Conservation (phyloP, 2,113 vertebrate genomes). For the Fukomys damarensis region DNA sequence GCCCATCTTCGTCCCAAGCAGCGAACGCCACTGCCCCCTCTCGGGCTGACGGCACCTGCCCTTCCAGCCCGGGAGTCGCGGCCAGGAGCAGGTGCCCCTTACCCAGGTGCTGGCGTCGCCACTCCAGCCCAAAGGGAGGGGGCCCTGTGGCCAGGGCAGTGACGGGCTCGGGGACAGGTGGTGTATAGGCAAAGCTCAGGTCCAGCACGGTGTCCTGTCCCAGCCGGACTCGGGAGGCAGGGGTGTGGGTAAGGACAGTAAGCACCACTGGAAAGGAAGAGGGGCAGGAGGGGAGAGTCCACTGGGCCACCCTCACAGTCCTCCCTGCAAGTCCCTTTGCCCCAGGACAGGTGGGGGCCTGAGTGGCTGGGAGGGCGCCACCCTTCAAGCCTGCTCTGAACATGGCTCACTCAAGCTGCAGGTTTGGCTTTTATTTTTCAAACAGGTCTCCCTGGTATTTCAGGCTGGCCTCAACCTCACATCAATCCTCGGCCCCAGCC, state of each 20-base stretch:
- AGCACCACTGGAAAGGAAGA: conserved; percentile 87
- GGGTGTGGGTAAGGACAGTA: conserved; percentile 86
- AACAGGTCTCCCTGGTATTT: background rate
- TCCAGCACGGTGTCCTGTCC: conserved; percentile 87
- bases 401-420: background rate
- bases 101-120: conserved; percentile 92
- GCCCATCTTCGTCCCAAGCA: conserved; percentile 67
- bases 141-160: conserved; percentile 62
- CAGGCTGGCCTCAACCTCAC: background rate
- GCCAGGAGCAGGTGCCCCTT: conserved; percentile 89
- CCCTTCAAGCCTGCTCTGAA: background rate
- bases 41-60: conserved; percentile 81
- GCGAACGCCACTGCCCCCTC: conserved; percentile 87
- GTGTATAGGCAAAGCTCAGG: conserved; percentile 85
- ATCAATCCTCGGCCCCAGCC: background rate
- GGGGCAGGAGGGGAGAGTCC: background rate
- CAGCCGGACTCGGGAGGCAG: conserved; percentile 80
- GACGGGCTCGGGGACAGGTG: conserved; percentile 74
- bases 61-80: conserved; percentile 82
- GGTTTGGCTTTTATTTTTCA: background rate
- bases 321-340: background rate
- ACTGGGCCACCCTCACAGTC: too few species aligned
- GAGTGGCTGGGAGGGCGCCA: background rate
- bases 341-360: background rate
- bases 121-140: conserved; percentile 91